A percentile compares a stretch with the other conserved stretches of the same genome.
phyloP scores from a whole-genome alignment of 2,113 vertebrate genomes.

The Solea solea region DNA sequence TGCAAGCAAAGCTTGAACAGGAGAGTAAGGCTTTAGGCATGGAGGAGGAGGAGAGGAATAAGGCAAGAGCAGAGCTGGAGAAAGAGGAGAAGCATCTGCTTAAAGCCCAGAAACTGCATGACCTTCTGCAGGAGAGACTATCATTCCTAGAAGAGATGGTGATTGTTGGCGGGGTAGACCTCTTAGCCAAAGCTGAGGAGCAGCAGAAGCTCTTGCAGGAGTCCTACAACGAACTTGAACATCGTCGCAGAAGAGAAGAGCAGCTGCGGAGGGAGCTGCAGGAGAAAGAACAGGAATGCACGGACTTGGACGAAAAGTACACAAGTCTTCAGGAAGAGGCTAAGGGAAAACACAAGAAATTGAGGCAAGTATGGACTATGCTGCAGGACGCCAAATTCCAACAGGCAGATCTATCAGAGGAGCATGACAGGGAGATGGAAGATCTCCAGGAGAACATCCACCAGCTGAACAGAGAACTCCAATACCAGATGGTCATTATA shows the following conservation, averaged over 20 bases:
- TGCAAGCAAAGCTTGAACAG: conserved; percentile 98
- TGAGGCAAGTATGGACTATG: conserved; percentile 99
- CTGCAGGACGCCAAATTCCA: conserved; percentile 98
- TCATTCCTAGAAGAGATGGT: conserved; percentile 96
- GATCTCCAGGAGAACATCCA: conserved; percentile 95
- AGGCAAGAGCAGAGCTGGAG: conserved; percentile 95
- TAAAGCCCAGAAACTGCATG: conserved; percentile 93
- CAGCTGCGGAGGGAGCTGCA: conserved; percentile 94
- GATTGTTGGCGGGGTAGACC: conserved; percentile 97
- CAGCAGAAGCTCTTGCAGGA: conserved; percentile 97
- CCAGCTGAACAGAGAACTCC: conserved; percentile 95
- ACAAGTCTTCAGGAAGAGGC: conserved; percentile 97
- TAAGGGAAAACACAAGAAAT: conserved; percentile 97
- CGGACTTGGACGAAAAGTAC: conserved; percentile 99
- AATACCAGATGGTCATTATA: conserved; percentile 97
- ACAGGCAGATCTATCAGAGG: conserved; percentile 97
- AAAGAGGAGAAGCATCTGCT: conserved; percentile 96
- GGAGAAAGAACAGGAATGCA: conserved; percentile 98
- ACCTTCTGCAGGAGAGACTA: conserved; percentile 92
- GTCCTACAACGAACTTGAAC: conserved; percentile 97
- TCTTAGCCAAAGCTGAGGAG: conserved; percentile 97
- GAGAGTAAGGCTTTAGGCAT: conserved; percentile 96
- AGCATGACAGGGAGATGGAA: conserved; percentile 96
- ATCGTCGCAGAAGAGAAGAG: conserved; percentile 91
- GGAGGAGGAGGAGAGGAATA: conserved; percentile 99